These are phyloP conservation scores for Pedetes capensis DNA, from an alignment of 2,113 vertebrate species.

Conservation along the genomic window DNA sequence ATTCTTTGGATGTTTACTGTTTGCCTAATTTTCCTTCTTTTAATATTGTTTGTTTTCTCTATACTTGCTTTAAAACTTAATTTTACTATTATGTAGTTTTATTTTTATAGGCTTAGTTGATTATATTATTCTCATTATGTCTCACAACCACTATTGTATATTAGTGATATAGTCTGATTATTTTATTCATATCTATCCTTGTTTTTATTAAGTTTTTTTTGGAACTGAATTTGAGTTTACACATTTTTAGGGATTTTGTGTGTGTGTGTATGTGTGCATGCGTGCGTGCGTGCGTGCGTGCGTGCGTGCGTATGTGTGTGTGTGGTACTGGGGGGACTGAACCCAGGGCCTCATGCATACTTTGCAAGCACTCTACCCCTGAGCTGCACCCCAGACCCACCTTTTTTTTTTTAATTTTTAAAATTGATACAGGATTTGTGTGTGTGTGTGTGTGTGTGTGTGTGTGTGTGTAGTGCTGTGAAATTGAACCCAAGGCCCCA, in stretches of 20 bases:
- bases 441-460: no score
- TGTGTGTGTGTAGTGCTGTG: no score
- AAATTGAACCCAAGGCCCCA: no score
- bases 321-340: no score
- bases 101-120: neutral
- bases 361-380: no score
- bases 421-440: no score
- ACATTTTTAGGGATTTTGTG: neutral
- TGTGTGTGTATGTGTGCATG: no score
- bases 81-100: neutral
- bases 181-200: neutral
- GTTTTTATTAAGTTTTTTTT: neutral
- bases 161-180: neutral
- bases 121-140: neutral
- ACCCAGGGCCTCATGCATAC: no score
- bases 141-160: neutral
- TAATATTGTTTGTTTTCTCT: neutral
- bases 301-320: no score
- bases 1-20: neutral
- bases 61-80: neutral
- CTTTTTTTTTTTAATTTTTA: no score
- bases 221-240: neutral
- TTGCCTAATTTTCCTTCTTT: neutral
- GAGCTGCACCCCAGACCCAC: no score
- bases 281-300: no score